A percentile compares a stretch with the other conserved stretches of the same genome.
phyloP scores from a whole-genome alignment of 2,113 vertebrate genomes.

The Atrichornis clamosus region DNA sequence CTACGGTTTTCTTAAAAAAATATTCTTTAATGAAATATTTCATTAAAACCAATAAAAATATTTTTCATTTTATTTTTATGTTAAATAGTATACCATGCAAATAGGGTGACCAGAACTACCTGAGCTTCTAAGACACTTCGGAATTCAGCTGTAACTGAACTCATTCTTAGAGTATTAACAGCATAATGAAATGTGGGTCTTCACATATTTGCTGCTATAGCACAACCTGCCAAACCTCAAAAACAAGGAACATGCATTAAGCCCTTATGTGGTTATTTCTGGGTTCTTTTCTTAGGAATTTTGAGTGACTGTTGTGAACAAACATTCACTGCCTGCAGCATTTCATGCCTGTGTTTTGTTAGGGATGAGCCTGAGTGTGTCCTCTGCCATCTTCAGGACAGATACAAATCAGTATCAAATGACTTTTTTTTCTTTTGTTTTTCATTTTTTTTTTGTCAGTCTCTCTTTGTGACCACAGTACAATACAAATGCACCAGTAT shows the following conservation, averaged over 20 bases:
- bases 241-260: not conserved
- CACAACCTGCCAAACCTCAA: not conserved
- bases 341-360: not conserved
- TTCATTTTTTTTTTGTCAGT: not conserved
- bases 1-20: not conserved
- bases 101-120: not conserved
- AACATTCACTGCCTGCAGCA: not conserved
- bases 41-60: not conserved
- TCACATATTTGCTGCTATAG: not conserved
- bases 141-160: not conserved
- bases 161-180: not conserved
- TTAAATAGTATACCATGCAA: not conserved
- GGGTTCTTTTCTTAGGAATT: not conserved
- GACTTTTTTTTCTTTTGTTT: rapidly evolving
- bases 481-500: not conserved
- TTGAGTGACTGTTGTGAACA: not conserved
- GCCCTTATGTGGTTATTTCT: not conserved
- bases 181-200: not conserved
- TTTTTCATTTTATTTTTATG: not conserved
- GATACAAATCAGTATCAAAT: not conserved
- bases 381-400: not conserved
- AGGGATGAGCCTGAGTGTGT: not conserved
- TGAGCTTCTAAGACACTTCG: not conserved
- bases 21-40: not conserved
- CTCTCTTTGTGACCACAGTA: not conserved